These are phyloP conservation scores for Dryocosmus kuriphilus DNA, from an alignment of 2,888 invertebrate species.

Conservation along the genomic window DNA sequence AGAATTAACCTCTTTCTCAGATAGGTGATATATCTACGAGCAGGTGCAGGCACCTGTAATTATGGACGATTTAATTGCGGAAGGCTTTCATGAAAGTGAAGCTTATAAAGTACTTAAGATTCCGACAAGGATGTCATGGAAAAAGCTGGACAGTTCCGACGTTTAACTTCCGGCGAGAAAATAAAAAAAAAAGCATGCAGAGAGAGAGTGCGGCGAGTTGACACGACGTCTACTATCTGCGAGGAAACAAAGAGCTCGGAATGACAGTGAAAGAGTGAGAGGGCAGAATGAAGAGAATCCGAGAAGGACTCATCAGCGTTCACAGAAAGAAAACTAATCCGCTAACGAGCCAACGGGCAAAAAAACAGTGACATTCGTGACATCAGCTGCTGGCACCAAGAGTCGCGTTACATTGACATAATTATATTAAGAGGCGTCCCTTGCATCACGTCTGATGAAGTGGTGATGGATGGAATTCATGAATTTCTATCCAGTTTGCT, in stretches of 20 bases:
- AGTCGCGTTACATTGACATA: constrained; percentile 38
- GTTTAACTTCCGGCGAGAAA: constrained; percentile 29
- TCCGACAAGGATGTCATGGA: constrained; percentile 22
- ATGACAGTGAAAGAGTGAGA: constrained; percentile 41
- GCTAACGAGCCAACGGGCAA: constrained; percentile 49
- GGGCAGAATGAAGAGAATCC: constrained; percentile 41
- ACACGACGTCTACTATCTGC: constrained; percentile 39
- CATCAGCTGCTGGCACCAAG: constrained; percentile 24
- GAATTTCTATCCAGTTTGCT: background rate
- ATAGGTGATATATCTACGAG: constrained; percentile 37
- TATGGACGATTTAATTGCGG: constrained; percentile 27
- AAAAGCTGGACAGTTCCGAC: constrained; percentile 16
- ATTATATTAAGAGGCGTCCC: constrained; percentile 26
- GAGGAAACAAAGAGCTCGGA: constrained; percentile 32
- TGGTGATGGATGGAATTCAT: background rate
- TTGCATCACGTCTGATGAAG: background rate
- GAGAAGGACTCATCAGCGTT: constrained; percentile 50
- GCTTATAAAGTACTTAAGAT: constrained; percentile 37
- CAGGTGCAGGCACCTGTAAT: constrained; percentile 35
- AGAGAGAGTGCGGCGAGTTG: constrained; percentile 18
- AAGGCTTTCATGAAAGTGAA: constrained; percentile 36
- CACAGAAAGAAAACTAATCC: constrained; percentile 49
- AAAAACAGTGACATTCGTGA: constrained; percentile 35
- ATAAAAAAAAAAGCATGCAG: constrained; percentile 2
- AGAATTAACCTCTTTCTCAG: constrained; percentile 25